A percentile compares a stretch with the other conserved stretches of the same genome.
Evolutionary conservation across 2,888 invertebrate species (phyloP).

Genomic region (Plebejus melissa): DNA sequence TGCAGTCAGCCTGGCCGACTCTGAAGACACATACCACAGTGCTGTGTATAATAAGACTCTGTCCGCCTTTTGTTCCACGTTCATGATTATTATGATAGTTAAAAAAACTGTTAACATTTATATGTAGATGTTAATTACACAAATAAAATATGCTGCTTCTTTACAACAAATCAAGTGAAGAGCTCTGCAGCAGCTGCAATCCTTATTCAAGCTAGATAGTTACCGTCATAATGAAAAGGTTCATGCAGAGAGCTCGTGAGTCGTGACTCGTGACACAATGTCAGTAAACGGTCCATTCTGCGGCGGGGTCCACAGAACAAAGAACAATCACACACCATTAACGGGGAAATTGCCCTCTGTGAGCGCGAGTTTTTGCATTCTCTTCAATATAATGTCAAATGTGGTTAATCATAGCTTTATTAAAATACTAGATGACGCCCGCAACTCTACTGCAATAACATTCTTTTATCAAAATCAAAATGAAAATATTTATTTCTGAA

Average conservation of each 20-base stretch:
- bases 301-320: neutral
- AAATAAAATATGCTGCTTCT: no score
- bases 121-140: no score
- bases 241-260: neutral
- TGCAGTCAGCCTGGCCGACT: no score
- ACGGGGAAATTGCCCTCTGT: neutral
- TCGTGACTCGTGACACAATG: neutral
- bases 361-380: neutral
- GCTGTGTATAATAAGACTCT: no score
- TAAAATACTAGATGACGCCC: neutral
- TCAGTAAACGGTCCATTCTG: neutral
- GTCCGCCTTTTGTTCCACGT: no score
- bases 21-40: no score
- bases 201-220: neutral
- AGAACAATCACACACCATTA: conserved; percentile 14
- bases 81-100: no score
- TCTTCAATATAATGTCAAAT: neutral
- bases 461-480: no score
- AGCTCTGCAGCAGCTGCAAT: neutral
- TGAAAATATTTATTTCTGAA: no score
- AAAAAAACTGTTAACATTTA: no score
- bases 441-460: neutral
- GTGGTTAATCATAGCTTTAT: neutral
- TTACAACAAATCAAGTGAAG: no score
- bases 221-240: neutral